A percentile compares a stretch with the other conserved stretches of the same genome.
These are phyloP conservation scores for Tokudaia muenninki DNA, from an alignment of 2,797 vertebrate species.

Conservation along the genomic window DNA sequence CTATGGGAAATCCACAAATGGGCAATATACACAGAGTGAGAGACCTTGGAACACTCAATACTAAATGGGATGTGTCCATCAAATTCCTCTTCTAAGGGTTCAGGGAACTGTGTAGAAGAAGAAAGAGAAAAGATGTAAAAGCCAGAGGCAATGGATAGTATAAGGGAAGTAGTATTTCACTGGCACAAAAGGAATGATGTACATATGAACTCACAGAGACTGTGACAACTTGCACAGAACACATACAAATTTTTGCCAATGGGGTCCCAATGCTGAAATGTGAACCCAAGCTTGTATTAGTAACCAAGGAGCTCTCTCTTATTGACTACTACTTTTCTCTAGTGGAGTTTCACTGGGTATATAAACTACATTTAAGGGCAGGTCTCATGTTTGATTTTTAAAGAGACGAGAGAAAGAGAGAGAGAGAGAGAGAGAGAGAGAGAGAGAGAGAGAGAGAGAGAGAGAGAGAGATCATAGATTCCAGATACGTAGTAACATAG, in stretches of 20 bases:
- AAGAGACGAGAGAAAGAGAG: not conserved
- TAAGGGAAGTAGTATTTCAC: not conserved
- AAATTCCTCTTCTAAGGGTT: not conserved
- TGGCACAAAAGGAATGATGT: not conserved
- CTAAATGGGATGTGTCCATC: not conserved
- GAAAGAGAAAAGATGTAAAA: not conserved
- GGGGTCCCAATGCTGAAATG: not conserved
- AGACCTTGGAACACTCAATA: not conserved
- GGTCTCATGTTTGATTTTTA: not conserved
- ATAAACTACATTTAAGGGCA: not conserved
- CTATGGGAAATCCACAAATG: not conserved
- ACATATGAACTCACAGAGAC: not conserved
- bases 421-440: no score
- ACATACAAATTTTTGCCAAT: not conserved
- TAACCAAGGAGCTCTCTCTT: not conserved
- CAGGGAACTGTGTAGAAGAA: not conserved
- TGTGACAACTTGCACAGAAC: no score
- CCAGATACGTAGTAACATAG: no score
- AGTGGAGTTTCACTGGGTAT: not conserved
- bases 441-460: not conserved
- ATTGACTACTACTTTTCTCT: not conserved
- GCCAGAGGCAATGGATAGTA: not conserved
- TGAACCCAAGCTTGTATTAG: not conserved
- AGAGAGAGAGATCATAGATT: not conserved
- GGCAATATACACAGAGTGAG: not conserved